A percentile compares a stretch with the other conserved stretches of the same genome.
These are phyloP conservation scores for Phthorimaea operculella DNA, from an alignment of 1,140 invertebrate genomes.

Conservation along the genomic window DNA sequence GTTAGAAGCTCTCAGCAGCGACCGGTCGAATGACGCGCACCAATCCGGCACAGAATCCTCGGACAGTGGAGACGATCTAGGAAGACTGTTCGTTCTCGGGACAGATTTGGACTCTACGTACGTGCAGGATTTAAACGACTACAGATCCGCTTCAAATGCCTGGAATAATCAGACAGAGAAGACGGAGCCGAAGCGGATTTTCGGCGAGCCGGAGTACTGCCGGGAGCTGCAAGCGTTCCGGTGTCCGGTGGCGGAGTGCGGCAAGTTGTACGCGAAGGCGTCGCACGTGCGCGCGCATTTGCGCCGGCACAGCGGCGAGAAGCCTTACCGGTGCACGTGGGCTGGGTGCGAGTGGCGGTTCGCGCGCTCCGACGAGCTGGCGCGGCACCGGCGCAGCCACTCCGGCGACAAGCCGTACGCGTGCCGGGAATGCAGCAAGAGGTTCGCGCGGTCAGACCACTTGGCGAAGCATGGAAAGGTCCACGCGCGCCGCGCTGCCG, in stretches of 20 bases:
- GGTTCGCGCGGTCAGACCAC: slow-evolving; percentile 91
- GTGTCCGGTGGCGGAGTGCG: slow-evolving; percentile 71
- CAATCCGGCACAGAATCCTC: slow-evolving; percentile 26
- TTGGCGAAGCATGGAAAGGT: slow-evolving; percentile 90
- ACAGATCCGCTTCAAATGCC: slow-evolving; percentile 9
- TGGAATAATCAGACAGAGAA: slow-evolving; percentile 8
- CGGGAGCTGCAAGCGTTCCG: slow-evolving; percentile 63
- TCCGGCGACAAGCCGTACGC: slow-evolving; percentile 85
- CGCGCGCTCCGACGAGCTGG: slow-evolving; percentile 92
- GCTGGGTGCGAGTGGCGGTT: slow-evolving; percentile 93
- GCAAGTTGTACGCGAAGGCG: slow-evolving; percentile 89
- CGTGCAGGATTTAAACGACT: slow-evolving; percentile 27
- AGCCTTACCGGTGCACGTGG: slow-evolving; percentile 93
- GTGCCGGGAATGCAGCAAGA: slow-evolving; percentile 84
- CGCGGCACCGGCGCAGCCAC: slow-evolving; percentile 83
- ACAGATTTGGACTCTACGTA: slow-evolving; percentile 23
- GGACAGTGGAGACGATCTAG: slow-evolving; percentile 21
- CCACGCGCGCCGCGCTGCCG: slow-evolving; percentile 68
- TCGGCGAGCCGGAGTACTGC: slow-evolving; percentile 50
- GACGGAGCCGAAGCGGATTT: slow-evolving; percentile 33
- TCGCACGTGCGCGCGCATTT: slow-evolving; percentile 95
- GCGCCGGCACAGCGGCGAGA: slow-evolving; percentile 93
- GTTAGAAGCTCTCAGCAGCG: slow-evolving; percentile 41
- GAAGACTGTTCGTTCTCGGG: slow-evolving; percentile 7
- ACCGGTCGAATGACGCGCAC: slow-evolving; percentile 35